A percentile compares a stretch with the other conserved stretches of the same genome.
These are phyloP conservation scores for Radopholus similis DNA, from an alignment of 1,140 invertebrate genomes.

Conservation along the genomic window DNA sequence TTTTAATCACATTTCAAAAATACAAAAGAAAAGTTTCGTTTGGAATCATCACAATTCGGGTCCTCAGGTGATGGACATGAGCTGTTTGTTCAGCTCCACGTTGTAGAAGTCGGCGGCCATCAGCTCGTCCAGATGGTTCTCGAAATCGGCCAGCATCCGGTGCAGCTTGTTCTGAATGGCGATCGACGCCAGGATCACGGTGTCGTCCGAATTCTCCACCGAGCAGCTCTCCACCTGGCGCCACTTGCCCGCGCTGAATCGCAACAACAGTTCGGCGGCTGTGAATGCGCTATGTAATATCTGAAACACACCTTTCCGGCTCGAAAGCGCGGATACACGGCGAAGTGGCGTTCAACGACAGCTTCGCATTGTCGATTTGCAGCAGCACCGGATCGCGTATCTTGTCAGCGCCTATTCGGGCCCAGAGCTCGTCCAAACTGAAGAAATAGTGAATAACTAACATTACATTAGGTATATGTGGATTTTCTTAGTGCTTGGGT, in stretches of 20 bases:
- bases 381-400: constrained; percentile 19
- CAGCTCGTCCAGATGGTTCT: constrained; percentile 37
- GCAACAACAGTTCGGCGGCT: neutral
- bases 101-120: constrained; percentile 24
- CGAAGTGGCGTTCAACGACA: constrained; percentile 26
- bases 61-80: constrained; percentile 26
- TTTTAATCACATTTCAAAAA: no score
- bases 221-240: neutral
- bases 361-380: constrained; percentile 35
- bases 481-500: no score
- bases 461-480: no score
- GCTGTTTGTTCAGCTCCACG: constrained; percentile 27
- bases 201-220: constrained; percentile 28
- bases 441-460: no score
- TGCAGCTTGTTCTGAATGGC: constrained; percentile 38
- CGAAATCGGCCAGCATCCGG: constrained; percentile 34
- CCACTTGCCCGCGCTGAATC: constrained; percentile 12
- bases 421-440: constrained; percentile 31
- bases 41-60: neutral
- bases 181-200: constrained; percentile 11
- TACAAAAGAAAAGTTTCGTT: neutral
- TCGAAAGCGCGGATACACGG: constrained; percentile 31
- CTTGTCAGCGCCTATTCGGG: constrained; percentile 25
- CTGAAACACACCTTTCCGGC: neutral
- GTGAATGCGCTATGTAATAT: neutral